Evolutionary conservation across 2,113 vertebrate genomes (phyloP), one percentile per base, ranked within the genome.

Genomic region (Microcebus lehilahytsara): DNA sequence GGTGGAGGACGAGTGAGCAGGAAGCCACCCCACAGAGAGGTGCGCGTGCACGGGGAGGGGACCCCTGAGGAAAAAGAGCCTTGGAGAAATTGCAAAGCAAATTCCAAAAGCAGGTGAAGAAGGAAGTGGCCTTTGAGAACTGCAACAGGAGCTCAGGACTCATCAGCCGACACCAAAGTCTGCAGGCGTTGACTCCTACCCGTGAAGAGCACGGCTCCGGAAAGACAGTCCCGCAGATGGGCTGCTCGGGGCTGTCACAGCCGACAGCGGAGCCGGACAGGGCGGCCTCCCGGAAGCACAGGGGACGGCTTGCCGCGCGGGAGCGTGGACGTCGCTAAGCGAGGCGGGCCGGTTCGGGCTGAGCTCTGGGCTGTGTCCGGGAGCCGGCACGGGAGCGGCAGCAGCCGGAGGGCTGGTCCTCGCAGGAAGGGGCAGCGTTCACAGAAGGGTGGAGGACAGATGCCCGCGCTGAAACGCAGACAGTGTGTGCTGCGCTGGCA

Each of bases 271-370:
- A 5, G 0, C 27, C 1, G 6, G 66, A 40, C 67, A 53, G 69
- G 9, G 3, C 2, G 4, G 1, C 12, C 9, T 37, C 6, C 25
- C 67, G 5, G 58, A 6, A 9, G 37, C 67, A 9, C 1, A n/a
- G 37, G 7, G 40, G 32, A 40, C 4, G 20, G 9, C 20, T 4
- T 30, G 4, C 60, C 10, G 25, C 10, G 25, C 4, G 4, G 25
- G 62, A 64, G 30, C 4, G 25, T 12, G 25, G 12, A 30, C 6
- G 25, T 64, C 62, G 4, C 27, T 64, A 25, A 30, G 27, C 25
- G 10, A 17, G 13, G 64, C 6, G 0, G 32, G 53, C 66, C 20
- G 5, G 4, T 30, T 9, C 27, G 0, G 22, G 27, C 23, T 34
- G 22, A 49, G 11, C 90, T 62, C 27, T 22, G 11, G 42, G 2